A percentile compares a stretch with the other conserved stretches of the same genome.
Evolutionary conservation across 2,113 vertebrate species (phyloP).

Genomic region (Cynocephalus volans): DNA sequence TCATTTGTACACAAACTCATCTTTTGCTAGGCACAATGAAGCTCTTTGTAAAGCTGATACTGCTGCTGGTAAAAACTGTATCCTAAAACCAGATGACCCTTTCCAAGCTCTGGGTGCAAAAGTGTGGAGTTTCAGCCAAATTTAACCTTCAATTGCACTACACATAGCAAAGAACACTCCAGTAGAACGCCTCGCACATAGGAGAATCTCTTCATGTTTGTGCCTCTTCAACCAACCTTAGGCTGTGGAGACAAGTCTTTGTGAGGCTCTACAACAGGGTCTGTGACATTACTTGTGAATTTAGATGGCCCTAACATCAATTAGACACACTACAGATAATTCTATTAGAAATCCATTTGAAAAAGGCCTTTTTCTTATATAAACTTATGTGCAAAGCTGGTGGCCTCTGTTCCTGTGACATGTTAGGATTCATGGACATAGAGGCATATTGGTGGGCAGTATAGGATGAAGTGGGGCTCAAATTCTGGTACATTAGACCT

Average conservation of each 20-base stretch:
- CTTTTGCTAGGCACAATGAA: background rate
- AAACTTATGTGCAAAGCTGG: background rate
- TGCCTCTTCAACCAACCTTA: background rate
- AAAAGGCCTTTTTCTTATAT: background rate
- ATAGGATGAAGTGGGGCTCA: background rate
- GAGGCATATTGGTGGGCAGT: background rate
- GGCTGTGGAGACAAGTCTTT: background rate
- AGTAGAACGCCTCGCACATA: background rate
- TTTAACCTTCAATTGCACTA: background rate
- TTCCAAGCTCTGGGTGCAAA: background rate
- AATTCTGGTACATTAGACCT: background rate
- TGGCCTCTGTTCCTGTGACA: background rate
- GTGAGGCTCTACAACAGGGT: background rate
- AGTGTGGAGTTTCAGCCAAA: background rate
- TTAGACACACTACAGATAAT: background rate
- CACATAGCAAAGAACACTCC: background rate
- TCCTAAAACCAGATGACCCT: background rate
- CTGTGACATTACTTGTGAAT: background rate
- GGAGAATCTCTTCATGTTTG: background rate
- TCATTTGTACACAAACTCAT: background rate
- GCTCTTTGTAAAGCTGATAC: background rate
- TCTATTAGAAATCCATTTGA: slow-evolving; percentile 19
- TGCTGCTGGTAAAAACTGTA: background rate
- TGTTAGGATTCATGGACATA: background rate
- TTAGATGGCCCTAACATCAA: background rate